A percentile compares a stretch with the other conserved stretches of the same genome.
Evolutionary conservation across 2,797 vertebrate genomes (phyloP).

Genomic region (Molossus molossus): DNA sequence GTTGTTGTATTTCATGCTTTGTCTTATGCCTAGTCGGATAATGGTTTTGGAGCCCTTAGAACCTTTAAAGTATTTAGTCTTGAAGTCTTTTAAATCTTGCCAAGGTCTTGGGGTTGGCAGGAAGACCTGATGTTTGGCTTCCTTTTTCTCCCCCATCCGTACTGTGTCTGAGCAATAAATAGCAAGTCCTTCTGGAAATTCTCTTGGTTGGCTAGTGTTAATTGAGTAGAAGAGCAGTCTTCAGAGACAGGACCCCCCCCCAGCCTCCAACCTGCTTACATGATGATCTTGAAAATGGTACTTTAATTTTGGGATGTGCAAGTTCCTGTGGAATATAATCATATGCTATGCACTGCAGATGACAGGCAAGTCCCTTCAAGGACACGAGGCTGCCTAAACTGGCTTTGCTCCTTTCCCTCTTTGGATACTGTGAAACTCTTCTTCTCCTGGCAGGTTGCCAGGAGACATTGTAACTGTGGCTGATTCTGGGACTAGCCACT

Average conservation of each 20-base stretch:
- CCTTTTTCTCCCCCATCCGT: not conserved
- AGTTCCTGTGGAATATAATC: constrained; percentile 64
- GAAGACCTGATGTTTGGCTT: constrained; percentile 14
- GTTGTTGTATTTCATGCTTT: constrained; percentile 8
- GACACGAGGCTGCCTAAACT: not conserved
- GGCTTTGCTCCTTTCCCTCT: not conserved
- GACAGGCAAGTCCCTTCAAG: constrained; percentile 57
- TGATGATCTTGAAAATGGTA: constrained; percentile 76
- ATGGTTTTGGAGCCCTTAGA: constrained; percentile 61
- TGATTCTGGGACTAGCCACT: constrained; percentile 18
- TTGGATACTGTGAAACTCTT: not conserved
- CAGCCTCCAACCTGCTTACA: not conserved
- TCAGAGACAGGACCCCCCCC: constrained; percentile 28
- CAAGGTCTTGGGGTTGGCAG: not conserved
- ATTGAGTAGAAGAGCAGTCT: constrained; percentile 76
- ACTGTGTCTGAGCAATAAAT: constrained; percentile 63
- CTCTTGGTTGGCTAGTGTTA: constrained; percentile 70
- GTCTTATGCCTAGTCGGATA: constrained; percentile 28
- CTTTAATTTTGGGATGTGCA: constrained; percentile 69
- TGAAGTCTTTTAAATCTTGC: constrained; percentile 62
- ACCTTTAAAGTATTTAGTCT: constrained; percentile 62
- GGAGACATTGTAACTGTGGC: not conserved
- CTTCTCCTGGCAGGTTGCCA: constrained; percentile 40
- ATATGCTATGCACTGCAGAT: constrained; percentile 50
- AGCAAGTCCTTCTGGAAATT: constrained; percentile 73